Conservation (phyloP, 2,888 invertebrate species). For the Iselma pallidipennis region DNA sequence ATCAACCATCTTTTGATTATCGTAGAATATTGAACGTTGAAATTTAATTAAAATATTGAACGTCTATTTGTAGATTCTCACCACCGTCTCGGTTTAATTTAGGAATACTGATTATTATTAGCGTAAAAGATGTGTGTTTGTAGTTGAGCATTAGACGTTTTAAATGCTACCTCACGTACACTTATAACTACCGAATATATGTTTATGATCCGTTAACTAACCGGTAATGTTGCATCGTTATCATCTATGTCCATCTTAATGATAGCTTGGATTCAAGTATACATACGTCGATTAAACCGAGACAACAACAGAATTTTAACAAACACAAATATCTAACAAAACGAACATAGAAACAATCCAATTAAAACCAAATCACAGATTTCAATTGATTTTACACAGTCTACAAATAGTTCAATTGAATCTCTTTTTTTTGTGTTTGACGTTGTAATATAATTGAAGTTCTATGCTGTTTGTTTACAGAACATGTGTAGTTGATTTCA, state of each 20-base stretch:
- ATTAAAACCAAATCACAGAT: background rate
- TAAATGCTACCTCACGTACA: constrained; percentile 34
- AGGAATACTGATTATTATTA: background rate
- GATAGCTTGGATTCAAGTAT: background rate
- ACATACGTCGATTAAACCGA: background rate
- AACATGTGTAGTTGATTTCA: background rate
- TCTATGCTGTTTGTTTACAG: background rate
- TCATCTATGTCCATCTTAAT: constrained; percentile 32
- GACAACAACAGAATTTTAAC: background rate
- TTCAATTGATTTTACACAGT: background rate
- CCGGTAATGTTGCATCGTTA: constrained; percentile 34
- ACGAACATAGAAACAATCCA: too few relatives aligned
- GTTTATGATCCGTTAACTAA: constrained; percentile 43
- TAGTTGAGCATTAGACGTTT: background rate
- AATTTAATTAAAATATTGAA: too few relatives aligned
- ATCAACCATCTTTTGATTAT: too few relatives aligned
- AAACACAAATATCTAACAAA: background rate
- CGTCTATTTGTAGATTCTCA: too few relatives aligned
- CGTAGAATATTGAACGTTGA: too few relatives aligned
- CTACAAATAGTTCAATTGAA: background rate
- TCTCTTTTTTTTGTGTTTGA: background rate
- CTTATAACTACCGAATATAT: constrained; percentile 34
- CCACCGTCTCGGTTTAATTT: background rate
- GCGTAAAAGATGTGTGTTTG: background rate
- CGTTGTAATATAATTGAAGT: background rate